A percentile compares a stretch with the other conserved stretches of the same genome.
These are phyloP conservation scores for Caenorhabditis drosophilae DNA, from an alignment of 2,888 invertebrate genomes.

Conservation along the genomic window DNA sequence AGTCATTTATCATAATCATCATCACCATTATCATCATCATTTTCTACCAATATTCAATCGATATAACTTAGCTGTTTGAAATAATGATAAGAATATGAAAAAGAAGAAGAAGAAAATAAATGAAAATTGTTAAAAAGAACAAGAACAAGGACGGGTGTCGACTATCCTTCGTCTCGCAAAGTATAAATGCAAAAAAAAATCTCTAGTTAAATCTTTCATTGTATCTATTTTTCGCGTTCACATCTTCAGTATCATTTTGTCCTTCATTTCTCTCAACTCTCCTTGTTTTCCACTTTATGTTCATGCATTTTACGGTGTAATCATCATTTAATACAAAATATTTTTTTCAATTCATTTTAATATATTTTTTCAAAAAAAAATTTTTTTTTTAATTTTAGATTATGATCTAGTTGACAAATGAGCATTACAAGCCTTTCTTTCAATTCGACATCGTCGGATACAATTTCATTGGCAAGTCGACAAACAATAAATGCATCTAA, in stretches of 20 bases:
- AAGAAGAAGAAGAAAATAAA: too few relatives aligned
- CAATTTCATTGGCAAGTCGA: conserved; percentile 34
- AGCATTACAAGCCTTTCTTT: conserved; percentile 31
- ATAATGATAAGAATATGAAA: too few relatives aligned
- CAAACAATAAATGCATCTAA: conserved; percentile 18
- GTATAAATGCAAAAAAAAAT: too few relatives aligned
- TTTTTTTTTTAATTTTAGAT: not conserved
- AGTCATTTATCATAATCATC: too few relatives aligned
- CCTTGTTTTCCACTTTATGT: conserved; percentile 16
- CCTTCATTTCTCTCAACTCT: conserved; percentile 17
- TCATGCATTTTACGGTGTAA: conserved; percentile 29
- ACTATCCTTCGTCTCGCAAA: conserved; percentile 1
- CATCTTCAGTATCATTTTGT: conserved; percentile 34
- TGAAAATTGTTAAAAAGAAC: conserved; percentile 38
- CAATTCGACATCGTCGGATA: conserved; percentile 34
- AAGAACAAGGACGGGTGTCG: conserved; percentile 15
- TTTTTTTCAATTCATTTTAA: not conserved
- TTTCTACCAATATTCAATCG: too few relatives aligned
- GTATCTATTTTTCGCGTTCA: conserved; percentile 1
- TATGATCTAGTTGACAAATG: not conserved
- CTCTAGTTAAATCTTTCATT: too few relatives aligned
- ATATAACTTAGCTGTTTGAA: too few relatives aligned
- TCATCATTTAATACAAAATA: not conserved
- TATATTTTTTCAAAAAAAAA: not conserved
- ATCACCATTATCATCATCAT: too few relatives aligned